Evolutionary conservation across 2,888 invertebrate species (phyloP).

Genomic region (Automeris io): DNA sequence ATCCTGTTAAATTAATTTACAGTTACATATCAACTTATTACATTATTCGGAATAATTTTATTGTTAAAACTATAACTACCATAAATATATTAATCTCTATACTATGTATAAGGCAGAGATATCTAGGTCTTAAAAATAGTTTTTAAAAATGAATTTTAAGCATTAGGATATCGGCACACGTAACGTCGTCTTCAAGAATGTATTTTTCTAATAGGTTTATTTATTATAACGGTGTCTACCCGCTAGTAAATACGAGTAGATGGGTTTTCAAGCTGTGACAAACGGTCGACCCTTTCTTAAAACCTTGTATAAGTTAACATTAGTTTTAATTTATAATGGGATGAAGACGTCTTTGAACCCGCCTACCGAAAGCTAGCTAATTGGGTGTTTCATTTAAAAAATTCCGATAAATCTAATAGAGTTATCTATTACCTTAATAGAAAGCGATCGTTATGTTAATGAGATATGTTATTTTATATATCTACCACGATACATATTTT

Average conservation of each 20-base stretch:
- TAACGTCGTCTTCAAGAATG: slow-evolving; percentile 37
- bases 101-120: too few relatives aligned
- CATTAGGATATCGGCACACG: slow-evolving; percentile 15
- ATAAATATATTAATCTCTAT: too few relatives aligned
- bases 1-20: too few relatives aligned
- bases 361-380: slow-evolving; percentile 47
- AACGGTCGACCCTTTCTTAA: slow-evolving; percentile 47
- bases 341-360: slow-evolving; percentile 61
- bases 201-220: slow-evolving; percentile 56
- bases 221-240: slow-evolving; percentile 48
- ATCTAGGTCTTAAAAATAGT: too few relatives aligned
- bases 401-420: slow-evolving; percentile 38
- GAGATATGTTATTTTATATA: slow-evolving; percentile 30
- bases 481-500: too few relatives aligned
- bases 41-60: too few relatives aligned
- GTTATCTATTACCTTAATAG: slow-evolving; percentile 41
- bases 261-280: slow-evolving; percentile 64
- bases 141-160: too few relatives aligned
- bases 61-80: too few relatives aligned
- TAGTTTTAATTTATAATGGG: slow-evolving; percentile 59
- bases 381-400: slow-evolving; percentile 46
- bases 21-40: too few relatives aligned
- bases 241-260: slow-evolving; percentile 52
- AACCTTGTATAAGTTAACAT: slow-evolving; percentile 52
- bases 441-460: slow-evolving; percentile 19